Conservation (phyloP, 2,113 vertebrate genomes). For the Dicaeum eximium region DNA sequence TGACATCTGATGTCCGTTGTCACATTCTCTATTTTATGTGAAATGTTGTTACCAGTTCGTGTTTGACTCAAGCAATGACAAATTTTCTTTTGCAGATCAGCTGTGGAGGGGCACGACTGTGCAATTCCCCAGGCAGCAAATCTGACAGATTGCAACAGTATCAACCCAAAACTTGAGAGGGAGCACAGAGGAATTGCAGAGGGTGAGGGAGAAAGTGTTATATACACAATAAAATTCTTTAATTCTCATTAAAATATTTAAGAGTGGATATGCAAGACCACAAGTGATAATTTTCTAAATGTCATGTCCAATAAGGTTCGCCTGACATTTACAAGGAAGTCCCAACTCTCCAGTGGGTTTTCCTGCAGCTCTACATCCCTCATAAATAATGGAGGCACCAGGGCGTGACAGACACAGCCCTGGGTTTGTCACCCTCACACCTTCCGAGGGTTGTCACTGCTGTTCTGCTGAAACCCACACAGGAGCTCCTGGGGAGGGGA, state of each 20-base stretch:
- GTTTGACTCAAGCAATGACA: constrained; percentile 26
- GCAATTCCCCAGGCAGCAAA: constrained; percentile 46
- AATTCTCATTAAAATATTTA: constrained; percentile 63
- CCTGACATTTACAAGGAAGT: constrained; percentile 75
- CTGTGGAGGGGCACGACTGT: constrained; percentile 37
- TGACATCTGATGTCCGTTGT: constrained; percentile 36
- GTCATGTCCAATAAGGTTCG: constrained; percentile 69
- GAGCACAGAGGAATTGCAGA: background rate
- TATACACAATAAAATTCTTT: constrained; percentile 14
- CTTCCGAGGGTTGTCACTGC: background rate
- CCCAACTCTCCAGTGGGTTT: constrained; percentile 67
- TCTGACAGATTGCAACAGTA: constrained; percentile 36
- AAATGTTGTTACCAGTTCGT: constrained; percentile 37
- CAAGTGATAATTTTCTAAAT: constrained; percentile 73
- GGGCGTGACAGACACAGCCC: background rate
- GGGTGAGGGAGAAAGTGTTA: constrained; percentile 25
- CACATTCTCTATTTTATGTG: constrained; percentile 8
- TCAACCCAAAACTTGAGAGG: background rate
- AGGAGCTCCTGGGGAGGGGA: background rate
- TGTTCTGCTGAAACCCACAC: background rate
- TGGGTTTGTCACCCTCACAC: background rate
- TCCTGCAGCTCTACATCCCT: constrained; percentile 29
- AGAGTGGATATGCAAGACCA: constrained; percentile 14
- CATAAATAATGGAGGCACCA: constrained; percentile 50
- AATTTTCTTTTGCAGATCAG: constrained; percentile 51